Percentiles rank a stretch among this genome's conserved stretches.
Evolutionary conservation across 92 coral and sea anemone genomes (phyloP).

Genomic region (Epizoanthus scotinus): DNA sequence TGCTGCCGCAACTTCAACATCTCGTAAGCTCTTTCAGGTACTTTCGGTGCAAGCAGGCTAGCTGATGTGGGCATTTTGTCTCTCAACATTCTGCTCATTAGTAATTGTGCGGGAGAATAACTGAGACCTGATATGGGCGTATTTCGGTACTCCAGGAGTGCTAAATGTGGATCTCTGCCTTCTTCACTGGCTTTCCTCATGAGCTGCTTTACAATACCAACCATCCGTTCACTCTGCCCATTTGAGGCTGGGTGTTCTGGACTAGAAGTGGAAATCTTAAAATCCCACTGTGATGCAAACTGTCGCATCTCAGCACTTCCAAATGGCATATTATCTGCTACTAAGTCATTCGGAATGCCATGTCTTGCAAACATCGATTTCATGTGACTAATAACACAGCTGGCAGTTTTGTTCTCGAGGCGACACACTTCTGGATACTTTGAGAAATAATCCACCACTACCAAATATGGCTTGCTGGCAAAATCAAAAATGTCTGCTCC

Average conservation of each 20-base stretch:
- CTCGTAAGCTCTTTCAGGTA: conserved; percentile 23
- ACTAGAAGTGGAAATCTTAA: conserved; percentile 41
- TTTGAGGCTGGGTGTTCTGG: conserved; percentile 51
- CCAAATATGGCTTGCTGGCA: conserved; percentile 37
- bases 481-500: conserved; percentile 51
- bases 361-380: conserved; percentile 12
- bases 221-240: conserved; percentile 49
- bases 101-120: conserved; percentile 53
- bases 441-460: conserved; percentile 48
- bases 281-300: conserved; percentile 33
- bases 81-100: conserved; percentile 50
- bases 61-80: conserved; percentile 44
- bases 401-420: conserved; percentile 37
- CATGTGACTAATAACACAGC: conserved; percentile 27
- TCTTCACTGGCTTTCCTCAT: conserved; percentile 53
- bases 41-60: conserved; percentile 36
- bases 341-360: conserved; percentile 31
- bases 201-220: conserved; percentile 46
- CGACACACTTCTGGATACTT: conserved; percentile 49
- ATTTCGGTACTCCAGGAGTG: conserved; percentile 40
- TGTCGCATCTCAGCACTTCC: conserved; percentile 33
- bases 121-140: conserved; percentile 43
- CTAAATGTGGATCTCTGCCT: conserved; percentile 48
- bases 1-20: conserved; percentile 30
- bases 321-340: conserved; percentile 29